phyloP scores from a whole-genome alignment of 2,797 vertebrate species.

The Natrix natrix region DNA sequence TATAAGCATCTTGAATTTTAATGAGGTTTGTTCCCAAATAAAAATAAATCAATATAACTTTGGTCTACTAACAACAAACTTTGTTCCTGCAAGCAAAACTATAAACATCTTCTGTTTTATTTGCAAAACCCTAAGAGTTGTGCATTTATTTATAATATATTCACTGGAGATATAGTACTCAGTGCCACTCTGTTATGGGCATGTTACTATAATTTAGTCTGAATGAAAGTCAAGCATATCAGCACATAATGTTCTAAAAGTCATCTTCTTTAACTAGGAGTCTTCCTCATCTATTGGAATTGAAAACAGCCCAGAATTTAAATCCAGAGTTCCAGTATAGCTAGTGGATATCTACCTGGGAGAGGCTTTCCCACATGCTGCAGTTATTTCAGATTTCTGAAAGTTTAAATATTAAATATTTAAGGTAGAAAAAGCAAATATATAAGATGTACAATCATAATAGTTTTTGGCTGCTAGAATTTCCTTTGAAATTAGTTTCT shows the following conservation, averaged over 20 bases:
- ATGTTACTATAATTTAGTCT: not conserved
- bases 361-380: not conserved
- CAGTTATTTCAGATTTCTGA: not conserved
- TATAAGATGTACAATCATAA: not conserved
- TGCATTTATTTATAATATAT: not conserved
- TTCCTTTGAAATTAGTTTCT: not conserved
- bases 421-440: not conserved
- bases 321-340: not conserved
- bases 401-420: not conserved
- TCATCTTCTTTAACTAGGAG: not conserved
- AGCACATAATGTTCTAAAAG: not conserved
- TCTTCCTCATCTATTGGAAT: not conserved
- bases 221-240: not conserved
- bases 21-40: not conserved
- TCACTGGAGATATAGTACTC: not conserved
- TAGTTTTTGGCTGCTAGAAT: not conserved
- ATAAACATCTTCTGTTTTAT: not conserved
- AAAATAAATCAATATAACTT: not conserved
- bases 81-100: not conserved
- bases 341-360: not conserved
- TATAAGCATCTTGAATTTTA: not conserved
- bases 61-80: not conserved
- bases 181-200: not conserved
- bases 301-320: not conserved
- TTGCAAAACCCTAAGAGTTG: not conserved